Base-by-base conservation (phyloP, 2,797 vertebrate genomes). In the Decapterus maruadsi region DNA sequence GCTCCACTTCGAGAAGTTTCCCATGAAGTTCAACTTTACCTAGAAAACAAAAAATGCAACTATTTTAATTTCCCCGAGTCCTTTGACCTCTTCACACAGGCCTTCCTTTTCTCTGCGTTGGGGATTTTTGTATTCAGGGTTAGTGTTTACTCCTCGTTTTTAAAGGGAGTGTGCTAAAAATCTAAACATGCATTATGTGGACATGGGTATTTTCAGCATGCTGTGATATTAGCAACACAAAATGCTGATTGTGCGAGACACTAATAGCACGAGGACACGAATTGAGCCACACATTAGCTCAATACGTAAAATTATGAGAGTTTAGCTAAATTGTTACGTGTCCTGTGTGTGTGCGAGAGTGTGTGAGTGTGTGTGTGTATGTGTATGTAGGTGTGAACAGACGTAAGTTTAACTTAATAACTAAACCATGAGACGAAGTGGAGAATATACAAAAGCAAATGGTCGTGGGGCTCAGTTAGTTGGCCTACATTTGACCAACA, bases 1-100 rank as follows among this genome's bases (percentile, higher is more conserved):
- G 96, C 81, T 99, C 98, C 93, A 99, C 98, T 95, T 99, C 97
- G 77, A 99, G 95, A 94, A 97, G 90, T 96, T 99, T 98, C 79
- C 98, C 98, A 83, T 98, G 97, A 88, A 99, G 96, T 94, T 99
- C 98, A 94, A 96, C 97, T 98, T 99, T 99, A 96, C 97, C 98
- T 99, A 94, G 38, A 92, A 93, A 93, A 62, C 16, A 68, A 72
- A 61, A 77, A 61, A 77, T 5, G 17, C 29, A 76, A 14, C 57
- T 55, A 62, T 78, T 84, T 79, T 62, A 79, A 65, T 76, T 69
- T 53, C 34, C 29, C 60, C 20, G 3, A 13, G 45, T 29, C 34
- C 14, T 36, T 46, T 74, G 63, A 86, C 71, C 56, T 67, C 34
- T 2, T 2, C 36, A n/a, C 1, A n/a, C 66, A 74, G 68, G 31